Percentiles rank a stretch among this genome's conserved stretches.
Evolutionary conservation across 1,140 invertebrate genomes (phyloP).

Genomic region (Orussus abietinus): DNA sequence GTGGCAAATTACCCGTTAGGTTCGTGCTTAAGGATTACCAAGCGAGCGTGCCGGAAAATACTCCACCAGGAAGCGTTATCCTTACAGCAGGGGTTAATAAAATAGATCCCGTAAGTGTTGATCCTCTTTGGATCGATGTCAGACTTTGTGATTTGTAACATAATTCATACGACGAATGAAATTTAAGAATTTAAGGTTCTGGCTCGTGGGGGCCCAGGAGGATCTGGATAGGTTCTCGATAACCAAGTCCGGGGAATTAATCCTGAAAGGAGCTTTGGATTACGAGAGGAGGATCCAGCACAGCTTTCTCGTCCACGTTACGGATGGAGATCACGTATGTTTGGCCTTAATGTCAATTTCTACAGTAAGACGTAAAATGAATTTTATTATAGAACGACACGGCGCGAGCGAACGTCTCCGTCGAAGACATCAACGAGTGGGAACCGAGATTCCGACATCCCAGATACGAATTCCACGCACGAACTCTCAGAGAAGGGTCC

Average conservation of each 20-base stretch:
- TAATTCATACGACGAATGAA: slow-evolving; percentile 11
- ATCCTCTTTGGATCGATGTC: too few species aligned
- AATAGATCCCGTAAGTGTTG: slow-evolving; percentile 49
- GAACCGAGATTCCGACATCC: slow-evolving; percentile 84
- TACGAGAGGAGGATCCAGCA: slow-evolving; percentile 73
- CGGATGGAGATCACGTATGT: slow-evolving; percentile 73
- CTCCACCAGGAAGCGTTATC: slow-evolving; percentile 68
- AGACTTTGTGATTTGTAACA: too few species aligned
- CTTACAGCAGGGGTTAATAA: slow-evolving; percentile 54
- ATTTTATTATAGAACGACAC: slow-evolving; percentile 68
- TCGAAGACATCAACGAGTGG: slow-evolving; percentile 89
- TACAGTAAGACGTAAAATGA: too few species aligned
- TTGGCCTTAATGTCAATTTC: too few species aligned
- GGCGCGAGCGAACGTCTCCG: slow-evolving; percentile 69
- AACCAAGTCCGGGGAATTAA: slow-evolving; percentile 74
- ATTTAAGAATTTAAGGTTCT: slow-evolving; percentile 58
- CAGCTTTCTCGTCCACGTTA: slow-evolving; percentile 76
- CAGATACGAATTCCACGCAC: slow-evolving; percentile 76
- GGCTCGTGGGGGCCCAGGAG: slow-evolving; percentile 62
- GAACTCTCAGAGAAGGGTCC: slow-evolving; percentile 45
- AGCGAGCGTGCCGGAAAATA: slow-evolving; percentile 71
- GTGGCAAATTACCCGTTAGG: slow-evolving; percentile 49
- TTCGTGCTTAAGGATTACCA: slow-evolving; percentile 74
- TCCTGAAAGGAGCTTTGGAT: slow-evolving; percentile 72
- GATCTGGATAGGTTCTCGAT: slow-evolving; percentile 69